Evolutionary conservation across 2,113 vertebrate species (phyloP).

Genomic region (Anarhynchus alexandrinus): DNA sequence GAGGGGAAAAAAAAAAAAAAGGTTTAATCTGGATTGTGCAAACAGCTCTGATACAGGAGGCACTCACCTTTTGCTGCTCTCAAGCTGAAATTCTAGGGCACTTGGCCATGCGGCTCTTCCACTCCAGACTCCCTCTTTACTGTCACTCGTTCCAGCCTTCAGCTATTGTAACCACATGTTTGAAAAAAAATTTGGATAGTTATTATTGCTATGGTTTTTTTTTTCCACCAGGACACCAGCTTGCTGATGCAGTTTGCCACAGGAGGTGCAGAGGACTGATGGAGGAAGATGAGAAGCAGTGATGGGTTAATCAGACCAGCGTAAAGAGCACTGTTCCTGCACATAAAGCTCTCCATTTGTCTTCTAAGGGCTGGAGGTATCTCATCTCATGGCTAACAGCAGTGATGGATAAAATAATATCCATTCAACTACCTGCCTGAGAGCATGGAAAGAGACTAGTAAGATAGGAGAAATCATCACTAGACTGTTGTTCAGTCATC

Average conservation of each 20-base stretch:
- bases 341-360: not conserved
- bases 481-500: not conserved
- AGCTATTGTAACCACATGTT: not conserved
- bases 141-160: not conserved
- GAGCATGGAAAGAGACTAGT: not conserved
- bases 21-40: not conserved
- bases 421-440: not conserved
- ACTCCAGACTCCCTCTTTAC: not conserved
- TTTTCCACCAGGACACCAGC: not conserved
- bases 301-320: not conserved
- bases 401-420: not conserved
- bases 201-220: not conserved
- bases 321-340: not conserved
- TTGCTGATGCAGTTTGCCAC: not conserved
- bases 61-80: not conserved
- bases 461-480: not conserved
- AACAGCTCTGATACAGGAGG: not conserved
- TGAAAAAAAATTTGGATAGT: not conserved
- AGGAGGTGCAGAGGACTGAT: not conserved
- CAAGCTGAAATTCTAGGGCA: not conserved
- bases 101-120: not conserved
- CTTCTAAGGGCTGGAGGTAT: not conserved
- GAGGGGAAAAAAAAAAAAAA: not conserved
- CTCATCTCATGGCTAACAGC: not conserved
- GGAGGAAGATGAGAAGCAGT: not conserved